Percentiles rank a stretch among this genome's conserved stretches.
phyloP scores from a whole-genome alignment of 1,140 invertebrate genomes.

The Thrips palmi region DNA sequence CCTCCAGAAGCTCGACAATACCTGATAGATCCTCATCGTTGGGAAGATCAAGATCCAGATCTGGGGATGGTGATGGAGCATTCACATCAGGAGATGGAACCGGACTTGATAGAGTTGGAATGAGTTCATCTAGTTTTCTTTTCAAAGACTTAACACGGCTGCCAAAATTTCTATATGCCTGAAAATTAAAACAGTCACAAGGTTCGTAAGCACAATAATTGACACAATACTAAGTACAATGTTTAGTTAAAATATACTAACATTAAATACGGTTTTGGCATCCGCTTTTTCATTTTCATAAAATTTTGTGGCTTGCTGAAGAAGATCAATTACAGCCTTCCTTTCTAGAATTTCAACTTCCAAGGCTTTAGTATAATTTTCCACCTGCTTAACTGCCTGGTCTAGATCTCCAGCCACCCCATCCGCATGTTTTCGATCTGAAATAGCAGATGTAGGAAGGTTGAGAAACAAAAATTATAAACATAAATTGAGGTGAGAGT shows the following conservation, averaged over 20 bases:
- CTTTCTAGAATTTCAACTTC: slow-evolving; percentile 68
- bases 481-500: background rate
- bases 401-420: slow-evolving; percentile 80
- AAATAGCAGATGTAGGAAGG: slow-evolving; percentile 14
- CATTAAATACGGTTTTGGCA: slow-evolving; percentile 83
- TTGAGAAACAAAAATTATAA: slow-evolving; percentile 3
- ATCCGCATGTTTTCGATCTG: slow-evolving; percentile 64
- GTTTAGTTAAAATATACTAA: slow-evolving; percentile 33
- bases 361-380: slow-evolving; percentile 59
- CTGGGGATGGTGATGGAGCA: slow-evolving; percentile 67
- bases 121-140: slow-evolving; percentile 63
- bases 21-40: slow-evolving; percentile 22
- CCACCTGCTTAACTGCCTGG: slow-evolving; percentile 53
- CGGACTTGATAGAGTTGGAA: slow-evolving; percentile 37
- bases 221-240: background rate
- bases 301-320: slow-evolving; percentile 66
- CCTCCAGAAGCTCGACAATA: background rate
- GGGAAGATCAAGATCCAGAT: slow-evolving; percentile 56
- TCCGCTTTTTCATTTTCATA: slow-evolving; percentile 77
- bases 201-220: background rate
- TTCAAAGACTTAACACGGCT: slow-evolving; percentile 66
- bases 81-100: slow-evolving; percentile 49
- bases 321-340: slow-evolving; percentile 46
- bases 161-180: slow-evolving; percentile 88
- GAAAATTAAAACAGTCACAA: slow-evolving; percentile 15